Conservation (phyloP, 1,140 invertebrate species). For the Bombus impatiens region DNA sequence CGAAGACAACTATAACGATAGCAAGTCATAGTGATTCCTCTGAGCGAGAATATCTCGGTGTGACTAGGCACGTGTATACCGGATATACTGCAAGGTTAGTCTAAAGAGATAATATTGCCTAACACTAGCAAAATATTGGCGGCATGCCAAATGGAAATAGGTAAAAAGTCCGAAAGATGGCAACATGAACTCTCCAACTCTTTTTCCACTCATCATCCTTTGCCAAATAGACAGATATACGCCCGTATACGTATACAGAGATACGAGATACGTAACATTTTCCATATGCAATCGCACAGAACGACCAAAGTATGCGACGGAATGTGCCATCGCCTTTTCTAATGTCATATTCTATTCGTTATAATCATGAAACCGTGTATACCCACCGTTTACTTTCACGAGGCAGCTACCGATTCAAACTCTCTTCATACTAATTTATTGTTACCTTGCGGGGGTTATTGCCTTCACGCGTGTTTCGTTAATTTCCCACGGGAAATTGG, state of each 20-base stretch:
- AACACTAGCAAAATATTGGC: conserved; percentile 77
- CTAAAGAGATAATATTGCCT: conserved; percentile 79
- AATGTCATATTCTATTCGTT: conserved; percentile 27
- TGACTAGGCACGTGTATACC: conserved; percentile 60
- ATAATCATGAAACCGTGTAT: background rate
- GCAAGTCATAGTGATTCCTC: conserved; percentile 67
- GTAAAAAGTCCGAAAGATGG: conserved; percentile 75
- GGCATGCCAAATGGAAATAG: conserved; percentile 79
- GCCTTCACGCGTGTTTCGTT: background rate
- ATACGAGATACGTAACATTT: conserved; percentile 24
- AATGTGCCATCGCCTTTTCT: conserved; percentile 1
- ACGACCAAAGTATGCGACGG: conserved; percentile 12
- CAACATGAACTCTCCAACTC: conserved; percentile 7
- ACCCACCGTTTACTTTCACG: conserved; percentile 20
- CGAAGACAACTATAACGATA: conserved; percentile 59
- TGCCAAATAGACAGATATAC: conserved; percentile 27
- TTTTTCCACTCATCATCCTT: background rate
- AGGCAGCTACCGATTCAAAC: conserved; percentile 6
- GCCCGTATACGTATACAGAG: conserved; percentile 5
- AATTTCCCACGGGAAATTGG: background rate
- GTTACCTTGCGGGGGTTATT: background rate
- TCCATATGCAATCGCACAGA: conserved; percentile 38
- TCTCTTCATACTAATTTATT: background rate
- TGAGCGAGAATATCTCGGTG: conserved; percentile 46
- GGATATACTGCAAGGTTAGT: conserved; percentile 69